Evolutionary conservation across 2,797 vertebrate species (phyloP).

Genomic region (Lepidocolaptes lacrymiger): DNA sequence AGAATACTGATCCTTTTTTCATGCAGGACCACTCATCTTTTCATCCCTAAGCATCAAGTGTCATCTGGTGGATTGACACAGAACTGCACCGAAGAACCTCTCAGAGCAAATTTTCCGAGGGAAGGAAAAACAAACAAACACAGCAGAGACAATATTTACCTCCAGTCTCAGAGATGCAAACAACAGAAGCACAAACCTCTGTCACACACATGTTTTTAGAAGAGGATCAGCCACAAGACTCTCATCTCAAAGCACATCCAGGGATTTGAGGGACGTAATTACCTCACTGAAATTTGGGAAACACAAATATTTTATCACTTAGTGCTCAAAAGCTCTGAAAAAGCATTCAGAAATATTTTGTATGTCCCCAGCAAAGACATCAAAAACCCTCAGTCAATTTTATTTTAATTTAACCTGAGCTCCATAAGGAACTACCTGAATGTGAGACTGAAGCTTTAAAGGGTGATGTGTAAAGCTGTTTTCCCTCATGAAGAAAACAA

Average conservation of each 20-base stretch:
- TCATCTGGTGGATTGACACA: slow-evolving; percentile 68
- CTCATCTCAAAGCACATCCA: neutral
- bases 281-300: neutral
- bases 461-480: neutral
- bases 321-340: neutral
- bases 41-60: slow-evolving; percentile 54
- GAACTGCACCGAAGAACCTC: slow-evolving; percentile 54
- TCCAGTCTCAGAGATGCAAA: neutral
- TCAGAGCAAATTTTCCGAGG: neutral
- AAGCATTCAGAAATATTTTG: neutral
- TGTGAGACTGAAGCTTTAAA: neutral
- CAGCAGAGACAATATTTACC: neutral
- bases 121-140: neutral
- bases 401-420: neutral
- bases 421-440: neutral
- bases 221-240: neutral
- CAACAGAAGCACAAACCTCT: neutral
- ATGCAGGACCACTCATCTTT: neutral
- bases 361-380: neutral
- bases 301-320: neutral
- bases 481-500: neutral
- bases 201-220: neutral
- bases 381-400: neutral
- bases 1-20: neutral
- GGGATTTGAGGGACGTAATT: neutral